These are phyloP conservation scores for Charadrius vociferus DNA, from an alignment of 2,113 vertebrate genomes.

Conservation along the genomic window DNA sequence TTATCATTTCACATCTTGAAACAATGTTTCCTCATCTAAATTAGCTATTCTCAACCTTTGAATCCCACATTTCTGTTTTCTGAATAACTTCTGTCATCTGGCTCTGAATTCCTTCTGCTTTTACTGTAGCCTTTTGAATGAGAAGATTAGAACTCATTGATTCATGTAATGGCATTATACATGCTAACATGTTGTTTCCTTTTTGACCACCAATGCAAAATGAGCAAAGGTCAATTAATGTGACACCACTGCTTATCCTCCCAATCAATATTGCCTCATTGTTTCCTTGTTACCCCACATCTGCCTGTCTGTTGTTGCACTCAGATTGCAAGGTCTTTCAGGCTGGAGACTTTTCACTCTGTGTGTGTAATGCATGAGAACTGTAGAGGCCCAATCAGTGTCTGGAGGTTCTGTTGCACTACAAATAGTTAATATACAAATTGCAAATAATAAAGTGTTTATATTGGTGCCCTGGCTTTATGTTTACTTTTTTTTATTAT, in stretches of 20 bases:
- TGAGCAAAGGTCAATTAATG: conserved; percentile 59
- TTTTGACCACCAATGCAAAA: conserved; percentile 50
- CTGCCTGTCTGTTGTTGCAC: background rate
- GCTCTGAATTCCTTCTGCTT: background rate
- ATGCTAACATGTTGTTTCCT: conserved; percentile 48
- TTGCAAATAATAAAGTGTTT: background rate
- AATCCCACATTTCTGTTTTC: background rate
- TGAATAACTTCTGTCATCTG: background rate
- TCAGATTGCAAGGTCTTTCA: background rate
- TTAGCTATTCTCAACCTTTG: background rate
- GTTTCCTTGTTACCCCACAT: conserved; percentile 33
- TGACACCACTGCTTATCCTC: conserved; percentile 47
- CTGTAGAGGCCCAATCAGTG: background rate
- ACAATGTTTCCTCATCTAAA: background rate
- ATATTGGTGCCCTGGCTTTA: background rate
- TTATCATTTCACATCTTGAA: background rate
- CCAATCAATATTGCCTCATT: conserved; percentile 36
- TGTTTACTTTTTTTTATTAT: background rate
- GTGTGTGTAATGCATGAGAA: background rate
- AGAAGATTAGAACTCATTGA: conserved; percentile 49
- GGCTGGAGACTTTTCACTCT: background rate
- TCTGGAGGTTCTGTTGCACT: background rate
- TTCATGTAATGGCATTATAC: conserved; percentile 45
- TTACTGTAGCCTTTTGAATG: background rate
- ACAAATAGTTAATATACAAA: background rate